A percentile compares a stretch with the other conserved stretches of the same genome.
phyloP scores from a whole-genome alignment of 2,113 vertebrate species.

The Tupaia tana region DNA sequence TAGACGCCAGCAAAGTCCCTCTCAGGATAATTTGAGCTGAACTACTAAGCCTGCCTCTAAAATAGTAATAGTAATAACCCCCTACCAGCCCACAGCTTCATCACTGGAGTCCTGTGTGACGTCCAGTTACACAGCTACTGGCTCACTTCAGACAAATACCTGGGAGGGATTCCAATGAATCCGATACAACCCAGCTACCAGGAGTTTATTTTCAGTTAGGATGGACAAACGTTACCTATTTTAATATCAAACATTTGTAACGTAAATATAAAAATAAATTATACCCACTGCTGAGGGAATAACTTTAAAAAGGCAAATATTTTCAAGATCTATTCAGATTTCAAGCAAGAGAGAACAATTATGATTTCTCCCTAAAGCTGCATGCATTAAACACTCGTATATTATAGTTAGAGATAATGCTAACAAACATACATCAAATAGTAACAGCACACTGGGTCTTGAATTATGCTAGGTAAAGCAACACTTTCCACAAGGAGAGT shows the following conservation, averaged over 20 bases:
- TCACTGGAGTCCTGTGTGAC: background rate
- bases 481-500: background rate
- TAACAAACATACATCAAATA: background rate
- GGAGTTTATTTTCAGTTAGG: background rate
- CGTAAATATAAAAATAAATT: background rate
- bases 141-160: background rate
- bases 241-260: background rate
- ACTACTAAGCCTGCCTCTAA: background rate
- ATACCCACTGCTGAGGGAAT: background rate
- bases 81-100: background rate
- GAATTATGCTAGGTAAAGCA: background rate
- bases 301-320: background rate
- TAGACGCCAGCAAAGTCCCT: background rate
- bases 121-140: background rate
- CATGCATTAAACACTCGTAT: background rate
- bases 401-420: slow-evolving; percentile 37
- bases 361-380: background rate
- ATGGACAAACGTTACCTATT: background rate
- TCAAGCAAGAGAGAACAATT: background rate
- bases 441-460: background rate
- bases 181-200: background rate
- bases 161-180: background rate
- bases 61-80: background rate
- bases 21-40: background rate
- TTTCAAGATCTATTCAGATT: background rate